Evolutionary conservation across 92 coral and sea anemone species (phyloP), one percentile per base, ranked within the genome.

Genomic region (Palythoa grandis): DNA sequence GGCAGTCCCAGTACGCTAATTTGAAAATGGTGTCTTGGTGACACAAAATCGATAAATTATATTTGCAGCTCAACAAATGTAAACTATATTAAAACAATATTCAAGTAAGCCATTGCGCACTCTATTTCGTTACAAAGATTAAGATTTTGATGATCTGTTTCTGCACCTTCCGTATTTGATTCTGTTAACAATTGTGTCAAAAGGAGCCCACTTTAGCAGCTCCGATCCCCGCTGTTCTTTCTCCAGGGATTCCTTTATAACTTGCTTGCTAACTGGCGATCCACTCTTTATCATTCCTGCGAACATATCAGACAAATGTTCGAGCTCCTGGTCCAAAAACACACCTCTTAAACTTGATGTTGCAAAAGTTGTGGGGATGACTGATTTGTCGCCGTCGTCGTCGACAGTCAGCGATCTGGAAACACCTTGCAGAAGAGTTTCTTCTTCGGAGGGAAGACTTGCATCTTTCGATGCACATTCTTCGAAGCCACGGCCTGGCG

Each of bases 131-230:
- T 29, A 29, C 35, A 29, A 22, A 68, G 22, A 60, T 60, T 60
- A 60, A 60, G 39, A 22, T 68, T 79, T 83, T 52, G 74, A 29
- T 29, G 35, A 20, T 29, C 76, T 76, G 66, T 50, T 23, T 15
- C 52, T 50, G 72, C 77, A 77, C 54, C 77, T 43, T 24, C 76
- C 83, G 38, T 86, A 76, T 16, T 86, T 86, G 16, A 86, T 47
- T 0, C 83, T 48, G 70, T 86, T 86, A 29, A 86, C 76, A 19
- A 86, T 61, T 12, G 89, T 86, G 89, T 86, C 63, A 43, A 86
- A 9, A 8, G 88, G 50, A 22, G 63, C 83, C 60, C 71, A 70
- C 77, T 65, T 48, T 35, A 86, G 47, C 22, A 86, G 8, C 12
- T 86, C 70, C 77, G 29, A 40, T 12, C 88, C 84, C 88, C 89